Percentiles rank a stretch among this genome's conserved stretches.
phyloP scores from a whole-genome alignment of 1,140 invertebrate genomes.

The Pogonomyrmex barbatus region DNA sequence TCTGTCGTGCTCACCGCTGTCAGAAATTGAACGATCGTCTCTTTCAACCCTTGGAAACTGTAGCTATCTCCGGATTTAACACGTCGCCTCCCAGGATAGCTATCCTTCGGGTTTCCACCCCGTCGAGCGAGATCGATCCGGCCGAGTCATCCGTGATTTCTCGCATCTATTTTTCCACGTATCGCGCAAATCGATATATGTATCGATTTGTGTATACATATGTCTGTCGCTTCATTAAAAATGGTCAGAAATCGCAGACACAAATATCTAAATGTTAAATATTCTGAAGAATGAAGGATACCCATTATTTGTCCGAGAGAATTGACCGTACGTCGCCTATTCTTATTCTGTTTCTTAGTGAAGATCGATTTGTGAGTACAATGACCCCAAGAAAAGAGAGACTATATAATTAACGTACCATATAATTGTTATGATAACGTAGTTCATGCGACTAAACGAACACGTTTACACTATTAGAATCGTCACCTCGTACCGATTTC shows the following conservation, averaged over 20 bases:
- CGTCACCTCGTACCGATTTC: not conserved
- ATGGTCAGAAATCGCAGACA: not conserved
- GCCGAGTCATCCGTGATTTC: slow-evolving; percentile 4
- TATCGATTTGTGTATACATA: not conserved
- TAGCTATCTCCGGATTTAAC: slow-evolving; percentile 43
- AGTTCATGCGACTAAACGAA: not conserved
- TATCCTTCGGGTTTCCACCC: slow-evolving; percentile 30
- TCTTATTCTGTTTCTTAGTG: not conserved
- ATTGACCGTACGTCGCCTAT: not conserved
- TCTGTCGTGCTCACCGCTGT: not conserved
- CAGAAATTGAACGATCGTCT: slow-evolving; percentile 41
- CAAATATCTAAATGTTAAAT: not conserved
- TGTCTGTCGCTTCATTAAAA: slow-evolving; percentile 1
- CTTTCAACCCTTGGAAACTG: slow-evolving; percentile 4
- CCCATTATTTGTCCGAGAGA: slow-evolving; percentile 3
- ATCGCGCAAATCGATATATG: not conserved
- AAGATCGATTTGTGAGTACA: slow-evolving; percentile 72
- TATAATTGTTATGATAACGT: slow-evolving; percentile 9
- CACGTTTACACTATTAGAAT: not conserved
- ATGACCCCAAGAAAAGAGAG: slow-evolving; percentile 74
- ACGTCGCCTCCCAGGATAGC: slow-evolving; percentile 39
- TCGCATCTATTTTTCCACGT: slow-evolving; percentile 28
- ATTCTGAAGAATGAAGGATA: not conserved
- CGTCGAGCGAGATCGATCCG: slow-evolving; percentile 33
- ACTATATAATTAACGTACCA: not conserved